Percentiles rank a stretch among this genome's conserved stretches.
Conservation (phyloP, 2,797 vertebrate genomes). For the Dromococcyx pavoninus region DNA sequence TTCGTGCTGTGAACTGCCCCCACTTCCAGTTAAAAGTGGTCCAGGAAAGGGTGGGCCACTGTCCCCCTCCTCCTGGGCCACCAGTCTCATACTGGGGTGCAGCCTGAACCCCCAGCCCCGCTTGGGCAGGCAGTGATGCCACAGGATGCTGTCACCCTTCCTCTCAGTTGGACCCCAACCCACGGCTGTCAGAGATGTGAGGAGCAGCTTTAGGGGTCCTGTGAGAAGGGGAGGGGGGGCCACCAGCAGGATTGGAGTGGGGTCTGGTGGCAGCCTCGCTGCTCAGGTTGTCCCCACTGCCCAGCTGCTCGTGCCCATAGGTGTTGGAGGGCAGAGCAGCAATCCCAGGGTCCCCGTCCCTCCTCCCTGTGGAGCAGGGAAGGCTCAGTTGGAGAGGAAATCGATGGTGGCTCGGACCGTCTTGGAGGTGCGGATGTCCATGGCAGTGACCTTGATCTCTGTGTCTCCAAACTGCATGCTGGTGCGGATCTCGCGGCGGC, state of each 20-base stretch:
- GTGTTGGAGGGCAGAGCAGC: neutral
- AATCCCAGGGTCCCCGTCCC: rapidly evolving
- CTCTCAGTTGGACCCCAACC: too few relatives aligned
- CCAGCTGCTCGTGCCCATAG: rapidly evolving
- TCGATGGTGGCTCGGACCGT: constrained; percentile 90
- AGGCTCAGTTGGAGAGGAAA: constrained; percentile 88
- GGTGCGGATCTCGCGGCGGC: constrained; percentile 90
- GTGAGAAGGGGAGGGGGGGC: neutral
- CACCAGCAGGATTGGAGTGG: neutral
- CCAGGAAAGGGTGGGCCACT: neutral
- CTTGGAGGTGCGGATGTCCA: constrained; percentile 87
- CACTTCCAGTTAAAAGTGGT: neutral
- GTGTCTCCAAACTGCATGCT: constrained; percentile 98
- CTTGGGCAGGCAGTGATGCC: too few relatives aligned
- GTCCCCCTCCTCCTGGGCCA: too few relatives aligned
- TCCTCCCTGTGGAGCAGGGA: rapidly evolving
- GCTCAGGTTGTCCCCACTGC: neutral
- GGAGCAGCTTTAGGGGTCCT: neutral
- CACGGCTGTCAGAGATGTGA: too few relatives aligned
- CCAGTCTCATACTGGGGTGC: too few relatives aligned
- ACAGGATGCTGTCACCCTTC: too few relatives aligned
- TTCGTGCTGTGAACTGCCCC: neutral
- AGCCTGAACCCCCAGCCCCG: too few relatives aligned
- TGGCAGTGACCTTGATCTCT: constrained; percentile 92
- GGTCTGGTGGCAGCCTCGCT: neutral